Conservation (phyloP, 2,888 invertebrate genomes). For the Invenusta paracnida region DNA sequence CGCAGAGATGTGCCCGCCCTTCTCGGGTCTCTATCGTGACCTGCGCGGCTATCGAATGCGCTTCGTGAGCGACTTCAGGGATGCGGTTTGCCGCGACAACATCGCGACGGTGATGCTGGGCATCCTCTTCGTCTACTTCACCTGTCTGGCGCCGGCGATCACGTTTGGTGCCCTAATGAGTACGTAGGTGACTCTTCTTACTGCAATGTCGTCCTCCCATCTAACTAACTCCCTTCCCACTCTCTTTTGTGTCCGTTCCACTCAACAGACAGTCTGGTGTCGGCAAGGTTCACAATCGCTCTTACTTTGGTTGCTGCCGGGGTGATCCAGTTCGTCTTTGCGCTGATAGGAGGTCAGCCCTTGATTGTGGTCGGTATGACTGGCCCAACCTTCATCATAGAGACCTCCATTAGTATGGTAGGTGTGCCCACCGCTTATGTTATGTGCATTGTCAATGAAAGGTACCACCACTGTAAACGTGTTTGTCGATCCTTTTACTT, state of each 20-base stretch:
- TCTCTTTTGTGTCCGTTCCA: background rate
- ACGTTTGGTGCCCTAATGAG: conserved; percentile 42
- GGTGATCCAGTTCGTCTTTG: conserved; percentile 37
- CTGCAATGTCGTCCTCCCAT: background rate
- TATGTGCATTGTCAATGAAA: background rate
- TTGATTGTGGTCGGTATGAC: conserved; percentile 41
- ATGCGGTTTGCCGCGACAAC: conserved; percentile 36
- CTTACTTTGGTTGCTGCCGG: conserved; percentile 37
- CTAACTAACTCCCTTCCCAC: background rate
- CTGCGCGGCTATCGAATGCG: background rate
- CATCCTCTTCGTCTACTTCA: conserved; percentile 42
- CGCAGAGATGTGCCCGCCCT: conserved; percentile 36
- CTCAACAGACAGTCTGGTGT: background rate
- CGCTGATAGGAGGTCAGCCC: conserved; percentile 41
- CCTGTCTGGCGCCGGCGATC: conserved; percentile 42
- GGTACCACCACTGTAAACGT: too few species aligned
- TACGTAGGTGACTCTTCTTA: too few species aligned
- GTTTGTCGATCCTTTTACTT: background rate
- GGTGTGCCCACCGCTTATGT: background rate
- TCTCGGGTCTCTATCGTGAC: background rate
- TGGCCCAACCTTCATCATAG: conserved; percentile 44
- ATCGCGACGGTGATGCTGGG: conserved; percentile 35
- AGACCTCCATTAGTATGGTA: conserved; percentile 35
- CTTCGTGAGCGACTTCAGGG: conserved; percentile 39
- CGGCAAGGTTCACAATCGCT: conserved; percentile 31